A percentile compares a stretch with the other conserved stretches of the same genome.
phyloP scores from a whole-genome alignment of 2,888 invertebrate genomes.

The Chrysina gloriosa region DNA sequence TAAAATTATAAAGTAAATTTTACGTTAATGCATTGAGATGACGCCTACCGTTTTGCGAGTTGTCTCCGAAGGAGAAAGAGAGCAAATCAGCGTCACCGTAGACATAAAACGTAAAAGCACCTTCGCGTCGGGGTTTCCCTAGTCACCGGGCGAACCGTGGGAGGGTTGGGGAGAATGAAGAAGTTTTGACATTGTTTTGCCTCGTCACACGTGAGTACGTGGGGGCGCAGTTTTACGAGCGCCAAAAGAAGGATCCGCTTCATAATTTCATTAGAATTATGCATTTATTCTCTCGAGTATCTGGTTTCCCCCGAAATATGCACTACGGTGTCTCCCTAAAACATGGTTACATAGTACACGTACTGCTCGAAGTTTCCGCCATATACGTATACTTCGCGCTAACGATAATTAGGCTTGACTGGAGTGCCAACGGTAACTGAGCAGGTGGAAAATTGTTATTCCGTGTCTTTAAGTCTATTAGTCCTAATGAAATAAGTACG shows the following conservation, averaged over 20 bases:
- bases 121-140: neutral
- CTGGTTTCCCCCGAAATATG: too few species aligned
- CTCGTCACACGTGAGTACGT: neutral
- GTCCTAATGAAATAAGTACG: slow-evolving; percentile 30
- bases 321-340: too few species aligned
- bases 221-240: neutral
- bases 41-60: neutral
- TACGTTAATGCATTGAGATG: slow-evolving; percentile 24
- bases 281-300: too few species aligned
- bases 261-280: slow-evolving; percentile 11
- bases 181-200: slow-evolving; percentile 1
- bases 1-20: slow-evolving; percentile 29
- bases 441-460: slow-evolving; percentile 35
- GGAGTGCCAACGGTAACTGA: neutral
- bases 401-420: slow-evolving; percentile 1
- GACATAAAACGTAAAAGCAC: slow-evolving; percentile 9
- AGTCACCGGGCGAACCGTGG: neutral
- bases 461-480: slow-evolving; percentile 27
- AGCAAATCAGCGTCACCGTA: neutral
- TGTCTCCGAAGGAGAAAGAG: neutral
- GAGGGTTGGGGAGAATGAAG: neutral
- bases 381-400: neutral
- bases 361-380: neutral
- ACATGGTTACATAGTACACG: neutral
- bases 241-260: neutral